Evolutionary conservation across 2,113 vertebrate genomes (phyloP), one percentile per base, ranked within the genome.

Genomic region (Jaculus jaculus): DNA sequence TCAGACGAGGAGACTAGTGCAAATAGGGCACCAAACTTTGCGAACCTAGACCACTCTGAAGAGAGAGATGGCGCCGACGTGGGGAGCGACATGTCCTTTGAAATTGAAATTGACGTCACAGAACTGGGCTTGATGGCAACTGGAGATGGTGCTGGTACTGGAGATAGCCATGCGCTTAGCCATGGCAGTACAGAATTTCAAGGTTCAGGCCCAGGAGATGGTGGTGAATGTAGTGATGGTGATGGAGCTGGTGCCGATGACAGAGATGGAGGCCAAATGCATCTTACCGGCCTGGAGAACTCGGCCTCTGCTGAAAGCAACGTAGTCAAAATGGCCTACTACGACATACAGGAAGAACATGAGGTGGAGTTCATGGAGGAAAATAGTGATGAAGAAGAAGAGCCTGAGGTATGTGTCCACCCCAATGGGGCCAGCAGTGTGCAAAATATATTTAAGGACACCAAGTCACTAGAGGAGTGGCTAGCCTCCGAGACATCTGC

Each of bases 391-490:
- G 54, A 34, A 0, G 47, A 98, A 1, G 98, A 97, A 0, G 98
- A 98, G 0, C 78, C 81, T 3, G 95, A 79, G 34, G 91, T 96
- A 26, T 69, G 94, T 0, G 77, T 37, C 1, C 94, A 68, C 17
- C 90, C 93, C 74, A 65, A 73, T 1, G 94, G 95, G 0, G 51
- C 93, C n/a, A 95, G n/a, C 65, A 87, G 12, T 1, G 90, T 95
- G 2, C 93, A 87, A 58, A 92, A 84, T 93, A 96, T 96, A 7
- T 96, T 93, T 0, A 96, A 97, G 0, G 97, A 98, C 0, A 97
- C 42, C 42, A 47, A 8, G 42, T 98, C 98, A 1, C 98, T 99
- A 98, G 99, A 99, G 96, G 97, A 98, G 0, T 99, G 99, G 99
- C 93, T 99, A 69, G 94, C 97, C 10, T 98, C 98, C 0, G 99